phyloP scores from a whole-genome alignment of 2,797 vertebrate species.

The Argyrosomus regius region DNA sequence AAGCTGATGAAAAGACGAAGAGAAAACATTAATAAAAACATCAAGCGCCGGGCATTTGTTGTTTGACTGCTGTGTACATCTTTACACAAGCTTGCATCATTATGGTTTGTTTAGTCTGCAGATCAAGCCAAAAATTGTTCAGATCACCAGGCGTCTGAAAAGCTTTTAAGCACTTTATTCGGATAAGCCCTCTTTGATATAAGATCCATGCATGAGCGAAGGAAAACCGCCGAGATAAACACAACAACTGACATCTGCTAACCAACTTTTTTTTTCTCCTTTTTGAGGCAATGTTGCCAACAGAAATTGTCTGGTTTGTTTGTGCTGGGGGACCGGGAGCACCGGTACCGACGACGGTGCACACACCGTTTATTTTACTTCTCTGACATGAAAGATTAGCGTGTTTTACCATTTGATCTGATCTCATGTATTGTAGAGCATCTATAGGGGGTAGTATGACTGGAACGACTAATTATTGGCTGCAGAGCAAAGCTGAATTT shows the following conservation, averaged over 20 bases:
- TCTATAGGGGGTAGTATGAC: conserved; percentile 44
- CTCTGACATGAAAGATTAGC: conserved; percentile 40
- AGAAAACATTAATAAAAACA: conserved; percentile 83
- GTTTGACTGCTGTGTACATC: conserved; percentile 79
- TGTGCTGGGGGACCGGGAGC: conserved; percentile 55
- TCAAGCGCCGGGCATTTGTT: conserved; percentile 79
- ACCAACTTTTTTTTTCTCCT: conserved; percentile 68
- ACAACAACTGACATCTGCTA: conserved; percentile 84
- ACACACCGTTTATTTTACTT: conserved; percentile 25
- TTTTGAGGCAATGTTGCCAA: conserved; percentile 70
- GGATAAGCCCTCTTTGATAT: conserved; percentile 83
- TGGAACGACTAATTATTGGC: conserved; percentile 54
- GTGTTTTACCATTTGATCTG: conserved; percentile 61
- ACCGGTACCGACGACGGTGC: conserved; percentile 33
- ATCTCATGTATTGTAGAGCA: conserved; percentile 46
- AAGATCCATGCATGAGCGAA: conserved; percentile 77
- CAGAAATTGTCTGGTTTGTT: conserved; percentile 68
- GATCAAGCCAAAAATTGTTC: conserved; percentile 83
- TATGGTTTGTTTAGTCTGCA: conserved; percentile 84
- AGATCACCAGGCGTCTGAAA: conserved; percentile 84
- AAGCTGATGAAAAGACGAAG: conserved; percentile 64
- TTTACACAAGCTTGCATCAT: conserved; percentile 86
- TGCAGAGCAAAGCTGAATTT: conserved; percentile 46
- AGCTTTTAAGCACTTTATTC: conserved; percentile 86
- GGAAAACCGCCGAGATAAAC: conserved; percentile 75